phyloP scores from a whole-genome alignment of 2,113 vertebrate species.

The Trinectes maculatus region DNA sequence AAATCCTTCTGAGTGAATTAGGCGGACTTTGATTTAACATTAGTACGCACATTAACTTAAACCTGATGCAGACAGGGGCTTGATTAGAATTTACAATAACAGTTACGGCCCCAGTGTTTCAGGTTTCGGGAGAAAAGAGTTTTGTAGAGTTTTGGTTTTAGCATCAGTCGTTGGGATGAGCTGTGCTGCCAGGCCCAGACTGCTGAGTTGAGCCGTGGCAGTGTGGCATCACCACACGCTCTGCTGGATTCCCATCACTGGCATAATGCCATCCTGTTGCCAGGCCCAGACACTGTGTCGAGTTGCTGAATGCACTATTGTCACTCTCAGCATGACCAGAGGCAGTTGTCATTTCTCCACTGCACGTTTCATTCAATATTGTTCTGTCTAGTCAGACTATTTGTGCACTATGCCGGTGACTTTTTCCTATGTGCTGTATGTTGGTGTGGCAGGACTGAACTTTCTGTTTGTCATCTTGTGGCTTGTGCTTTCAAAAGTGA shows the following conservation, averaged over 20 bases:
- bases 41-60: conserved; percentile 38
- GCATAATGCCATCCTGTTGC: conserved; percentile 33
- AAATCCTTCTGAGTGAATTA: conserved; percentile 44
- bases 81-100: conserved; percentile 34
- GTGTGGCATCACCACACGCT: conserved; percentile 50
- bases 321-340: conserved; percentile 60
- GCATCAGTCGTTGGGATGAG: conserved; percentile 36
- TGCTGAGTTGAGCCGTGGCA: conserved; percentile 46
- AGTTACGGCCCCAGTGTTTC: conserved; percentile 23
- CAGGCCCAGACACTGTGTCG: conserved; percentile 50
- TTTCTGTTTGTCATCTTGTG: neutral
- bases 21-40: conserved; percentile 55
- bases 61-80: conserved; percentile 32
- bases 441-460: neutral
- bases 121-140: conserved; percentile 13
- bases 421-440: conserved; percentile 4
- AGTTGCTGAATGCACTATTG: conserved; percentile 70
- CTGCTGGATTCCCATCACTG: conserved; percentile 30
- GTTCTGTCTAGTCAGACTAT: conserved; percentile 27
- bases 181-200: conserved; percentile 31
- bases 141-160: too few species aligned
- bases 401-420: neutral
- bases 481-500: neutral
- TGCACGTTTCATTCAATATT: conserved; percentile 35
- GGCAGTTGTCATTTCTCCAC: conserved; percentile 62